Evolutionary conservation across 2,113 vertebrate genomes (phyloP), one percentile per base, ranked within the genome.

Genomic region (Hippocampus abdominalis): DNA sequence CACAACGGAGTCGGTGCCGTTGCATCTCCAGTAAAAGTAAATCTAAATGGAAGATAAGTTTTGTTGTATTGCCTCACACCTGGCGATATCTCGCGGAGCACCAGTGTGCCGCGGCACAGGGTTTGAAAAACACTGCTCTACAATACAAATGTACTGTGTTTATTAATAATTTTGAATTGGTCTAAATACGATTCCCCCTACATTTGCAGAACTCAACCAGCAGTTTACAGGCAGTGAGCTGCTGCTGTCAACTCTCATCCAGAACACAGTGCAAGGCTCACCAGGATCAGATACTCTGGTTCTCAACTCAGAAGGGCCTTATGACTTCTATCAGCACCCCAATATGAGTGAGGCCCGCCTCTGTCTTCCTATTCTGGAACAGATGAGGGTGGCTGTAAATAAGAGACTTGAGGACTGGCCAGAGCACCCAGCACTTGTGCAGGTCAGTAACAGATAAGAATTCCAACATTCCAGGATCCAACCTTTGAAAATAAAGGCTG

Each of bases 251-350:
- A 76, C 94, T 32, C 86, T 99, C 8, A 93, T 96, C 39, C 93
- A 89, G 82, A 97, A 96, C 86, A 94, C 93, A 0, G 93, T 98
- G 36, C 93, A 90, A 79, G 94, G 91, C 40, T 75, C 78, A 0
- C 90, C 89, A 10, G 84, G 73, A 0, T 9, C 77, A 1, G 92
- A 92, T 12, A 90, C 90, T 42, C 90, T 97, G 23, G 18, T 75
- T 12, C 73, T 98, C 53, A 88, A 89, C 39, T 84, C 90, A 15
- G 92, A 94, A 0, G 95, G 94, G 2, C 93, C 95, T 0, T 99
- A 98, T 68, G 95, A 99, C 85, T 98, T 99, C 87, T 99, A 99
- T 79, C 95, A 94, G 73, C 93, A 98, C 67, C 93, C 95, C 68
- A 98, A 97, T 65, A 90, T 96, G 85, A 90, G 90, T 27, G 92